A percentile compares a stretch with the other conserved stretches of the same genome.
phyloP scores from a whole-genome alignment of 2,888 invertebrate genomes.

The Bibio marci region DNA sequence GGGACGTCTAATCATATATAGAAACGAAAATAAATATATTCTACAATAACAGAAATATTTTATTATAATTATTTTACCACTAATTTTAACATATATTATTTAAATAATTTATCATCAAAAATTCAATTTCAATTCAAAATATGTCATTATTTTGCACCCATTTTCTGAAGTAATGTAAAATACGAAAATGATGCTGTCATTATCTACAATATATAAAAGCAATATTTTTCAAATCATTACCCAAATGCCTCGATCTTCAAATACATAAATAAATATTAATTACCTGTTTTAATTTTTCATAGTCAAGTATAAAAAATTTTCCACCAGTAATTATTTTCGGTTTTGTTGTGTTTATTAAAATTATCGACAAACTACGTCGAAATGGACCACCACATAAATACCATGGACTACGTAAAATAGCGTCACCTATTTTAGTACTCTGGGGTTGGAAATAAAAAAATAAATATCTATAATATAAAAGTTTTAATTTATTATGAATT shows the following conservation, averaged over 20 bases:
- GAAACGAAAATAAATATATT: too few relatives aligned
- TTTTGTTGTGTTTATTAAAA: constrained; percentile 15
- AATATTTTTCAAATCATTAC: neutral
- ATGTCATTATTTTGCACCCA: too few relatives aligned
- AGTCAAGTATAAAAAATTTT: constrained; percentile 18
- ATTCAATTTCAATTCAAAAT: too few relatives aligned
- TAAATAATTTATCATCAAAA: too few relatives aligned
- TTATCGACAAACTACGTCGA: constrained; percentile 16
- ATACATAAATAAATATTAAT: neutral
- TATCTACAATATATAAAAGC: constrained; percentile 14
- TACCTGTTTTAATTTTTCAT: constrained; percentile 16
- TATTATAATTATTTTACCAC: too few relatives aligned
- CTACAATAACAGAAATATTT: too few relatives aligned
- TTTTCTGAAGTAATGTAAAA: constrained; percentile 20
- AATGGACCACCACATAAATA: constrained; percentile 15
- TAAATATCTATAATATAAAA: too few relatives aligned
- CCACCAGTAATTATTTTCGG: constrained; percentile 19
- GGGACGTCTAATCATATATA: too few relatives aligned
- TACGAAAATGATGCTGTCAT: constrained; percentile 23
- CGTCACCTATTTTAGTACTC: constrained; percentile 19
- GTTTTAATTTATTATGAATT: too few relatives aligned
- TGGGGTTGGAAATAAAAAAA: constrained; percentile 10
- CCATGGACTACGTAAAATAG: constrained; percentile 20
- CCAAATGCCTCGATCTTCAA: neutral
- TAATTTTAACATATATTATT: too few relatives aligned